phyloP scores from a whole-genome alignment of 2,888 invertebrate species.

The Ametastegia equiseti region DNA sequence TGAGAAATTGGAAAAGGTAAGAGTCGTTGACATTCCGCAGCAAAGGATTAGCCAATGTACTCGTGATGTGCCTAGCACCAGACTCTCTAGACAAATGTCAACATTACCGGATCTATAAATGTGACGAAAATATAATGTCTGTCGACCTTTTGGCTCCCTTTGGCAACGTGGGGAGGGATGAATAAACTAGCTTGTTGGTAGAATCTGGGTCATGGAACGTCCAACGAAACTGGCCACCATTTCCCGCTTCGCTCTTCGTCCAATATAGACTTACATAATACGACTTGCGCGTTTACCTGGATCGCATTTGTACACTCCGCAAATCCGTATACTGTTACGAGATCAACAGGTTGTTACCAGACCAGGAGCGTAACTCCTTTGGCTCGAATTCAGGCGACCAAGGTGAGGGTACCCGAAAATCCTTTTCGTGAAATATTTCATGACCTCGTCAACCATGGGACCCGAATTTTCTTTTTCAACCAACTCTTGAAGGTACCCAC shows the following conservation, averaged over 20 bases:
- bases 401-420: background rate
- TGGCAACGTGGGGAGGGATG: background rate
- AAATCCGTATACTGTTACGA: conserved; percentile 29
- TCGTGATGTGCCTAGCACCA: too few relatives aligned
- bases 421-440: background rate
- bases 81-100: conserved; percentile 1
- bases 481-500: background rate
- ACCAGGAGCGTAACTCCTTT: conserved; percentile 34
- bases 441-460: background rate
- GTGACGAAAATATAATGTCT: background rate
- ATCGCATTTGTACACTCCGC: background rate
- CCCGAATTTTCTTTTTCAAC: conserved; percentile 15
- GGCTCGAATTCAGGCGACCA: background rate
- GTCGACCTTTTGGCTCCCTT: background rate
- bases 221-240: background rate
- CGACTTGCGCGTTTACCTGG: conserved; percentile 19
- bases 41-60: too few relatives aligned
- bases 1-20: background rate
- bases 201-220: conserved; percentile 8
- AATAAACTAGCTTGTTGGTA: background rate
- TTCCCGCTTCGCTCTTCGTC: background rate
- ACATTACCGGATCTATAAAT: background rate
- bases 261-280: background rate
- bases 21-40: too few relatives aligned
- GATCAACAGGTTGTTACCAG: conserved; percentile 42